Evolutionary conservation across 2,888 invertebrate species (phyloP), one percentile per base, ranked within the genome.

Genomic region (Habrosyne pyritoides): DNA sequence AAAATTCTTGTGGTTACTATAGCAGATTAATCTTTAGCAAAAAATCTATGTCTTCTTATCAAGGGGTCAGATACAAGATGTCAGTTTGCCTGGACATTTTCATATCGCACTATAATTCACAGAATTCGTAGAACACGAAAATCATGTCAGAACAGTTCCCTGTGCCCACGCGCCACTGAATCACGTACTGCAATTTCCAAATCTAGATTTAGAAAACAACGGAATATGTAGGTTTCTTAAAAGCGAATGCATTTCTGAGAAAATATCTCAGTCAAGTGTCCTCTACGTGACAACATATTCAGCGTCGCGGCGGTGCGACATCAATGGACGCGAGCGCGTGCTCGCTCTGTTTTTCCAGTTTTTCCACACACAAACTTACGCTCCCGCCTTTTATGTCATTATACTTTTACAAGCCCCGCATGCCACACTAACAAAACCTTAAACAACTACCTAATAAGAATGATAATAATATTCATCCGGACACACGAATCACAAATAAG

Each of bases 141-240:
- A 65, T 50, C 68, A 55, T 72, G 74, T 75, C 70, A 71, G 66
- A 72, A 67, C 73, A 69, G 73, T 69, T 50, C 57, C 59, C 61
- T 71, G 79, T 77, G 77, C 84, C 85, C 77, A 84, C 84, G 75
- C 75, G 68, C 56, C 63, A 69, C 67, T 68, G 69, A 75, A 77
- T 80, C 86, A 88, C 89, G 86, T 89, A 86, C 86, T 74, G 81
- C 80, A 77, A 84, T 80, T 80, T 80, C 79, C 75, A 82, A 82
- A 83, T 86, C 83, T 86, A 88, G 88, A 88, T 89, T 82, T 81
- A 78, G 78, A 74, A 76, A 75, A 71, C 77, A 81, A 81, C 75
- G 76, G 71, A 68, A 74, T 71, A 61, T 70, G 71, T 63, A 72
- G 75, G 71, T 73, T 84, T 86, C 84, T 80, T 74, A 72, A 81